Evolutionary conservation across 2,797 vertebrate species (phyloP).

Genomic region (Syngnathus acus): DNA sequence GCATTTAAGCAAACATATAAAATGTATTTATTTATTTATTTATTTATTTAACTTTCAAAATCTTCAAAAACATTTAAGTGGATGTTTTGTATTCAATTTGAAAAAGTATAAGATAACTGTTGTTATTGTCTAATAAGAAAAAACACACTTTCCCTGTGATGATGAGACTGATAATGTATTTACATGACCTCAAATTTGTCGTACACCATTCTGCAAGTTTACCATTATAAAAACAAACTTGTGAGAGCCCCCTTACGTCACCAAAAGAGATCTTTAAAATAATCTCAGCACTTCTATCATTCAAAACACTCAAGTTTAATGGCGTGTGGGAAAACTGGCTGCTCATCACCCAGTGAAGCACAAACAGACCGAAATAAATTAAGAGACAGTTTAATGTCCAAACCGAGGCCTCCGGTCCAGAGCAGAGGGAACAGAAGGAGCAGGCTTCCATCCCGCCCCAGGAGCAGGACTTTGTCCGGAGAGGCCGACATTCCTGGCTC

Average conservation of each 20-base stretch:
- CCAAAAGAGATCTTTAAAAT: constrained; percentile 29
- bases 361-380: constrained; percentile 32
- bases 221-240: neutral
- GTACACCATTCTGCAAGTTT: constrained; percentile 16
- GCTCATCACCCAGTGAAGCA: constrained; percentile 42
- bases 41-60: neutral
- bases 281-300: constrained; percentile 25
- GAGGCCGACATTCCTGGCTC: constrained; percentile 88
- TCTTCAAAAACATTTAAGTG: neutral
- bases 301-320: constrained; percentile 30
- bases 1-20: neutral
- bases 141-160: neutral
- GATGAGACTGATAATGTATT: neutral
- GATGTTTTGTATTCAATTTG: neutral
- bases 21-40: too few species aligned
- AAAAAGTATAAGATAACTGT: neutral
- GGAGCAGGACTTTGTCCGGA: constrained; percentile 83
- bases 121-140: neutral
- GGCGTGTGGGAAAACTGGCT: constrained; percentile 30
- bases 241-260: constrained; percentile 14
- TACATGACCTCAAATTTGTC: constrained; percentile 4
- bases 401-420: constrained; percentile 46
- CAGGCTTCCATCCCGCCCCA: constrained; percentile 62
- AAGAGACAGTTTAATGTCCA: constrained; percentile 55
- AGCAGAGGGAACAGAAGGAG: constrained; percentile 37